Conservation (phyloP, 2,888 invertebrate species). For the Caenorhabditis sulstoni region DNA sequence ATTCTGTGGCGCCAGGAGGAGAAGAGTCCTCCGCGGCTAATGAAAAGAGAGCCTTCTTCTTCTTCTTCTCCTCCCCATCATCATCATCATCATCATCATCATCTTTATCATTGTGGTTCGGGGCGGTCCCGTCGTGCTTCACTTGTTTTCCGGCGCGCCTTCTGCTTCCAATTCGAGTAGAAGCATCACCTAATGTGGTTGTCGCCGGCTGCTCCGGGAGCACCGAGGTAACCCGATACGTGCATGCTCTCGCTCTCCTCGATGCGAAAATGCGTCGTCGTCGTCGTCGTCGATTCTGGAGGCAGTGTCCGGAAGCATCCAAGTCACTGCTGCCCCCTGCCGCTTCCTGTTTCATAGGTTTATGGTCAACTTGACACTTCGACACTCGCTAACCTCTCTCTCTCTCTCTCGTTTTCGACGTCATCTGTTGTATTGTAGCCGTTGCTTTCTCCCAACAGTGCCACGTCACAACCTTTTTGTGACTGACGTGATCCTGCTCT, state of each 20-base stretch:
- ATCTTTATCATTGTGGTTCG: slow-evolving; percentile 1
- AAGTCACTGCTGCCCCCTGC: slow-evolving; percentile 11
- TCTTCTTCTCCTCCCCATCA: no score
- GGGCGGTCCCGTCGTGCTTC: neutral
- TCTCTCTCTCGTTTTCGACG: neutral
- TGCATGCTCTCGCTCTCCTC: slow-evolving; percentile 30
- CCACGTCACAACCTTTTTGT: neutral
- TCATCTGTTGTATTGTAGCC: neutral
- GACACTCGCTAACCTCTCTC: neutral
- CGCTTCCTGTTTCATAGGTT: slow-evolving; percentile 58
- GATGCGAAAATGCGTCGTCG: slow-evolving; percentile 16
- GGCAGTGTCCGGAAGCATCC: slow-evolving; percentile 45
- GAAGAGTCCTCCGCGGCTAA: slow-evolving; percentile 16
- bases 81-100: neutral
- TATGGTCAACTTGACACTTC: slow-evolving; percentile 54
- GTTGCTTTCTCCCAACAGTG: neutral
- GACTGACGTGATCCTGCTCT: neutral
- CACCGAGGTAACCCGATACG: slow-evolving; percentile 53
- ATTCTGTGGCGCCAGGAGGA: slow-evolving; percentile 22
- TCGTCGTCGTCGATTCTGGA: slow-evolving; percentile 37
- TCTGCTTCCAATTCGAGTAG: slow-evolving; percentile 32
- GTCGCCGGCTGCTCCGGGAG: slow-evolving; percentile 23
- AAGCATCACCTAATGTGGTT: slow-evolving; percentile 60
- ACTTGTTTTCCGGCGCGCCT: slow-evolving; percentile 24
- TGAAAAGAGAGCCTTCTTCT: slow-evolving; percentile 47